Conservation (phyloP, 1,140 invertebrate genomes). For the Aphelinus atriplicis region DNA sequence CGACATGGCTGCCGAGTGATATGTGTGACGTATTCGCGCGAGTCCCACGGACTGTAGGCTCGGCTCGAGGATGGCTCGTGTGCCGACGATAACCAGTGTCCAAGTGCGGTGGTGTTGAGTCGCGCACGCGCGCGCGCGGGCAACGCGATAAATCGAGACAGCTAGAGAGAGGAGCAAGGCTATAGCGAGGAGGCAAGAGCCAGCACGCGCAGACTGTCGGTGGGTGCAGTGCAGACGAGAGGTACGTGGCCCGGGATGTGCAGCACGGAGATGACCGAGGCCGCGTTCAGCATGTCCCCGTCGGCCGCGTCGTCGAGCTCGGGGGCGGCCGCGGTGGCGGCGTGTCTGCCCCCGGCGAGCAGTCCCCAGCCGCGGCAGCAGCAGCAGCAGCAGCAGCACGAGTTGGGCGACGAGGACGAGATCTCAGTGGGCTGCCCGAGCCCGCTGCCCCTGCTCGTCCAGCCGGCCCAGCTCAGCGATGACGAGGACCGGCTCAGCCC, state of each 20-base stretch:
- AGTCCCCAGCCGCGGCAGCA: conserved; percentile 19
- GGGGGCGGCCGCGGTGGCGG: conserved; percentile 34
- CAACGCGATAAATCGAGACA: no score
- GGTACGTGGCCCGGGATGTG: conserved; percentile 52
- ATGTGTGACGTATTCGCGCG: neutral
- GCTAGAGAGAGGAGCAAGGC: no score
- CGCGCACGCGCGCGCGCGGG: no score
- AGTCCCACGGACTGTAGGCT: neutral
- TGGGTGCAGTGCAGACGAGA: neutral
- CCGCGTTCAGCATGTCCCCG: conserved; percentile 59
- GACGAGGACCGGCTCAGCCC: conserved; percentile 54
- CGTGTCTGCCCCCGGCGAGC: conserved; percentile 45
- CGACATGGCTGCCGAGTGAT: neutral
- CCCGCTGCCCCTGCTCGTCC: conserved; percentile 66
- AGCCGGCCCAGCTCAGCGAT: conserved; percentile 36
- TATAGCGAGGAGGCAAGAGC: no score
- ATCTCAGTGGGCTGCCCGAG: conserved; percentile 80
- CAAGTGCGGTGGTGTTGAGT: conserved; percentile 23
- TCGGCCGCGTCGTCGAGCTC: conserved; percentile 61
- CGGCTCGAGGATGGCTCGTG: conserved; percentile 15
- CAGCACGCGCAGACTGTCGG: neutral
- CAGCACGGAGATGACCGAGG: conserved; percentile 65
- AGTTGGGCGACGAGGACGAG: conserved; percentile 70
- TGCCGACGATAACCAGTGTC: conserved; percentile 8
- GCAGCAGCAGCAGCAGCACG: conserved; percentile 41